These are phyloP conservation scores for Sapajus apella DNA, from an alignment of 2,113 vertebrate species.

Conservation along the genomic window DNA sequence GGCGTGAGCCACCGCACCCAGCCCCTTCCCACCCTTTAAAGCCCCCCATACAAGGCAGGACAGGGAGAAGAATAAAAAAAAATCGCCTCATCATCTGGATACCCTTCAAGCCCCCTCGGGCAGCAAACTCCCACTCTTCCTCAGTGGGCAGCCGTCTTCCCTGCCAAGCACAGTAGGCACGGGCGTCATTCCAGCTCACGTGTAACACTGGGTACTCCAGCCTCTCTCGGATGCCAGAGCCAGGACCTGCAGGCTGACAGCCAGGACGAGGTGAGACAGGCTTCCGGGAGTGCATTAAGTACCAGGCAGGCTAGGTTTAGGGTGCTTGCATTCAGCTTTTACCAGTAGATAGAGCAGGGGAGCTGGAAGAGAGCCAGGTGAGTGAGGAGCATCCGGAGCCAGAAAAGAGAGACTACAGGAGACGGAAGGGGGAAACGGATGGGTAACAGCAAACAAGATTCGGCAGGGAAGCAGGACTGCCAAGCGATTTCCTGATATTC, in stretches of 20 bases:
- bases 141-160: slow-evolving; percentile 90
- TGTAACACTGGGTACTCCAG: slow-evolving; percentile 94
- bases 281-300: not conserved
- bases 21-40: not conserved
- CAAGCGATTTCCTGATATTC: not conserved
- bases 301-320: not conserved
- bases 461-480: not conserved
- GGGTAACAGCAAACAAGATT: not conserved
- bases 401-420: not conserved
- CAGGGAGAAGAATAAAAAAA: not conserved
- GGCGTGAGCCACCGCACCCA: no score
- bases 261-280: slow-evolving; percentile 7
- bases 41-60: not conserved
- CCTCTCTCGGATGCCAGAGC: slow-evolving; percentile 90
- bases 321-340: not conserved
- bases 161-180: slow-evolving; percentile 91
- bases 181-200: slow-evolving; percentile 96
- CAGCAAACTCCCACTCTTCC: slow-evolving; percentile 97
- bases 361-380: not conserved
- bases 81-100: not conserved
- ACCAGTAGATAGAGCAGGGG: slow-evolving; percentile 4
- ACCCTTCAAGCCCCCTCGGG: slow-evolving; percentile 93
- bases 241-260: slow-evolving; percentile 92
- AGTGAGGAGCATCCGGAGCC: not conserved
- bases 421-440: not conserved